Percentiles rank a stretch among this genome's conserved stretches.
Conservation (phyloP, 2,797 vertebrate species). For the Mus spretus region DNA sequence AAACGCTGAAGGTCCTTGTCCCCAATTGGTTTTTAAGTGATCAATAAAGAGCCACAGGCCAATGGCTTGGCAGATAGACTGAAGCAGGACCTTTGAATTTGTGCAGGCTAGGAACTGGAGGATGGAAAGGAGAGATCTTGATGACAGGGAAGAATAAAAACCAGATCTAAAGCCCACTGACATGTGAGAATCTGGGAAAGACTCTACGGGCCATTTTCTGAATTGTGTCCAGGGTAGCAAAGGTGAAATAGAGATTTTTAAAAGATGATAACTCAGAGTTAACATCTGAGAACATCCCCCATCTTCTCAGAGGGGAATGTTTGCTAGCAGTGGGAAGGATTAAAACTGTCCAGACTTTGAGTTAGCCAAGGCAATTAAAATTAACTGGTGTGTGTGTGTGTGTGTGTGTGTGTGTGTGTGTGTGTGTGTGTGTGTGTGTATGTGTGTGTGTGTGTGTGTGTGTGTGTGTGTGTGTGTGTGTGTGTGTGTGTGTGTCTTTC, state of each 20-base stretch:
- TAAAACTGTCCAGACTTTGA: not conserved
- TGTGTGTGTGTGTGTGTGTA: not conserved
- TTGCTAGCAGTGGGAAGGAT: not conserved
- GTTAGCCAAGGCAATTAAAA: not conserved
- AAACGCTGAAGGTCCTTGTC: not conserved
- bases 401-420: too few relatives aligned
- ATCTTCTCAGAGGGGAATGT: not conserved
- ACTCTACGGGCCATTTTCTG: not conserved
- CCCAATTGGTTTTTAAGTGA: not conserved
- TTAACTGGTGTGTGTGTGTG: not conserved
- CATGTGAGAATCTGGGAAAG: not conserved
- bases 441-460: not conserved
- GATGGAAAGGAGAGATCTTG: not conserved
- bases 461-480: too few relatives aligned
- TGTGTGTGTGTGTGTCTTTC: not conserved
- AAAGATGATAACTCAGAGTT: not conserved
- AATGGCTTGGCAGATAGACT: not conserved
- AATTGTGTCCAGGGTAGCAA: not conserved
- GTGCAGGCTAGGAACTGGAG: not conserved
- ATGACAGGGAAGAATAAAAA: not conserved
- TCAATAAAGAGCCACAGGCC: not conserved
- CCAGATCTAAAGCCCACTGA: not conserved
- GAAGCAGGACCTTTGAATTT: not conserved
- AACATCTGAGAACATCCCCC: too few relatives aligned
- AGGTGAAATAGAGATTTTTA: not conserved